Conservation (phyloP, 64 coral and sea anemone species). For the Stichodactyla helianthus region DNA sequence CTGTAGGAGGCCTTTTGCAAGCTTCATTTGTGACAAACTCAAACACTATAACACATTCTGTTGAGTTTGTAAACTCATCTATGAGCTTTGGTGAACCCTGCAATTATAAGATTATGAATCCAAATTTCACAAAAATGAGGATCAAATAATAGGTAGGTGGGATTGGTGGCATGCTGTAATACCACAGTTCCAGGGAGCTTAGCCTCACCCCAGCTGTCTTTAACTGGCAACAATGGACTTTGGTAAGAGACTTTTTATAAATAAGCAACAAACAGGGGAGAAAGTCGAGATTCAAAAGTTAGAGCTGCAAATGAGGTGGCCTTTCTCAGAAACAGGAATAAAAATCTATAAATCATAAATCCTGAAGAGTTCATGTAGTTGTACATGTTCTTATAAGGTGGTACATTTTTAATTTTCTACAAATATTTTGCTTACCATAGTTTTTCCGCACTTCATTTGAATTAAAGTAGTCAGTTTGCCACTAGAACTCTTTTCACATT, state of each 20-base stretch:
- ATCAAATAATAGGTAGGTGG: too few relatives aligned
- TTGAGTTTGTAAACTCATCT: conserved; percentile 27
- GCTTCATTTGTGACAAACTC: conserved; percentile 90
- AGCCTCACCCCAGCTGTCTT: too few relatives aligned
- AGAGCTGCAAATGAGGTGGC: too few relatives aligned
- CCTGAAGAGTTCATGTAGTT: too few relatives aligned
- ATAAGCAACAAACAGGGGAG: too few relatives aligned
- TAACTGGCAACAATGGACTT: too few relatives aligned
- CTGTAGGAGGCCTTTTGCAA: conserved; percentile 34
- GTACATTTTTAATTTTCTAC: background rate
- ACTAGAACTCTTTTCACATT: conserved; percentile 5
- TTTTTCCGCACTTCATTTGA: conserved; percentile 79
- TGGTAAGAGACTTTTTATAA: too few relatives aligned
- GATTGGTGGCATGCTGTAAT: too few relatives aligned
- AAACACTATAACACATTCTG: conserved; percentile 59
- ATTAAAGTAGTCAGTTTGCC: conserved; percentile 43
- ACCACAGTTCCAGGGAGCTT: too few relatives aligned
- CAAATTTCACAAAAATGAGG: background rate
- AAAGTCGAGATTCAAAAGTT: too few relatives aligned
- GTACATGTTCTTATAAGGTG: background rate
- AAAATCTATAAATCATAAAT: too few relatives aligned
- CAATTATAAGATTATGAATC: background rate
- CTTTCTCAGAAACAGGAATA: too few relatives aligned
- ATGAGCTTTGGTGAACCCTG: conserved; percentile 45
- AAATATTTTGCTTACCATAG: conserved; percentile 47